Percentiles rank a stretch among this genome's conserved stretches.
These are phyloP conservation scores for Parapristionchus giblindavisi DNA, from an alignment of 2,888 invertebrate genomes.

Conservation along the genomic window DNA sequence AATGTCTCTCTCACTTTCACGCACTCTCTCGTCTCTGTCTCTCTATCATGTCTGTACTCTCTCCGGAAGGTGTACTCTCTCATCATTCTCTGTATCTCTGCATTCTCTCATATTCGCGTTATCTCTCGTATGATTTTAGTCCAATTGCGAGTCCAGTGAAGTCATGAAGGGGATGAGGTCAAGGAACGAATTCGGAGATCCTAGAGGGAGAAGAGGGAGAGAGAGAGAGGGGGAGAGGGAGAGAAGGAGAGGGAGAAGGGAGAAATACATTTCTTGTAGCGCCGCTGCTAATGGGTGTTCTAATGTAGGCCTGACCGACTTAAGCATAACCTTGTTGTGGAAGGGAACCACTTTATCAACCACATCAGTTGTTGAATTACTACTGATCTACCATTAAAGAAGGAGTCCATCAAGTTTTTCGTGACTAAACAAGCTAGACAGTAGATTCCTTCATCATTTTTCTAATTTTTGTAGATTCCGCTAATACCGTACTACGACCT, in stretches of 20 bases:
- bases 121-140: constrained; percentile 43
- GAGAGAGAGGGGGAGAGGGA: constrained; percentile 25
- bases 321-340: background rate
- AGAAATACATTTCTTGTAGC: background rate
- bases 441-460: no score
- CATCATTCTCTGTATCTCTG: constrained; percentile 20
- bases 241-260: background rate
- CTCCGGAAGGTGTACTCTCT: no score
- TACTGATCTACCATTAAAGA: no score
- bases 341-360: no score
- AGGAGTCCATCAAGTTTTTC: no score
- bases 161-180: constrained; percentile 23
- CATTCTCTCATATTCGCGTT: constrained; percentile 18
- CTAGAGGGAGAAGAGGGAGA: constrained; percentile 40
- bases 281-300: no score
- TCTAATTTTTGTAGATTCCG: no score
- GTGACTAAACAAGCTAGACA: no score
- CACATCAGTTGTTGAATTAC: no score
- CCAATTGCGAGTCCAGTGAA: no score
- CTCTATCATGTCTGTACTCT: no score
- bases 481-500: no score
- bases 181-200: constrained; percentile 31
- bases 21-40: constrained; percentile 22
- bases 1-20: constrained; percentile 23
- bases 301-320: constrained; percentile 27